Base-by-base conservation (phyloP, 2,113 vertebrate genomes). In the Galeopterus variegatus region DNA sequence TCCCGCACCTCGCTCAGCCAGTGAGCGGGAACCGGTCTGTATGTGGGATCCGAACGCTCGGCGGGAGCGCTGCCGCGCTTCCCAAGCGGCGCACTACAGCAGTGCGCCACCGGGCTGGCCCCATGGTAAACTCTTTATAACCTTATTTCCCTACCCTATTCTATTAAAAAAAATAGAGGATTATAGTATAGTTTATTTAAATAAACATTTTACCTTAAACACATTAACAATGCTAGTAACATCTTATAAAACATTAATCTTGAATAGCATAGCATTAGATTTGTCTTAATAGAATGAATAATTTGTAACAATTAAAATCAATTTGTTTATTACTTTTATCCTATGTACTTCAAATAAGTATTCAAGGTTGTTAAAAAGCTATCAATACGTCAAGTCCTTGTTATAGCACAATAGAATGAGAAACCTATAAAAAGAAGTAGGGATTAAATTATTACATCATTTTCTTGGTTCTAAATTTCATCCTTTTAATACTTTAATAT, bases 311-410 rank as follows among this genome's bases (percentile, higher is more conserved):
- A 19, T 94, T 85, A n/a, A 93, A 94, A 88, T 9, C 10, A 79
- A 58, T 65, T 8, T 79, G 21, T 33, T 77, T 88, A 72, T 81
- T 82, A 36, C 15, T 72, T 90, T 94, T 77, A 65, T 84, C 12
- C 2, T 96, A n/a, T 48, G 23, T 91, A 41, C 15, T 90, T 89
- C 64, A 95, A 81, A 79, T 90, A 92, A 96, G 9, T 80, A 72
- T 65, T 96, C 5, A 82, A 50, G 33, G 28, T 13, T 70, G 28
- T 77, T 86, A 70, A 92, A 93, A 92, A 65, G 9, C 23, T 81
- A 45, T 19, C 10, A 64, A 45, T 64, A 45, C 10, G 58, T 62
- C 5, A 65, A 8, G 4, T 60, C 58, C 36, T 86, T 82, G 1
- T 65, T 89, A 28, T 64, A 77, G 70, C 15, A 79, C 73, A 88